Base-by-base conservation (phyloP, 2,797 vertebrate species). In the Sus cebifrons region DNA sequence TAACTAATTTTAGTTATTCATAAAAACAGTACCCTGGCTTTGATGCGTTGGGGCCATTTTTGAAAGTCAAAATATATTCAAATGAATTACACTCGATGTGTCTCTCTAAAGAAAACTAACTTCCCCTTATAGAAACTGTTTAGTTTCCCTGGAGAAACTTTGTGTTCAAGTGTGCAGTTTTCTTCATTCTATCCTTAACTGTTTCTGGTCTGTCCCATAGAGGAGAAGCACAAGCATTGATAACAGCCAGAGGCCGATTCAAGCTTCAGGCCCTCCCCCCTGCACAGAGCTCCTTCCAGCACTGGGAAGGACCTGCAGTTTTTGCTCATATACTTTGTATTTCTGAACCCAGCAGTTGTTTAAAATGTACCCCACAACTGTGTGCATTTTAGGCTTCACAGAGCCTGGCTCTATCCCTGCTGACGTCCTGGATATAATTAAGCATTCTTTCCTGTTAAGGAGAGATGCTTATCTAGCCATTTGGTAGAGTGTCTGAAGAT, bases 21-120 rank as follows among this genome's bases (percentile, higher is more conserved):
- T 60, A 56, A 74, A 88, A 93, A 86, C 21, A 92, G 40, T 81
- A n/a, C 52, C 15, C 49, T 52, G 68, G 49, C 49, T 88, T 95
- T 79, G 81, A 67, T 52, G 94, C 15, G 29, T 65, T 65, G 12
- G 73, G 65, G 20, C 60, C 82, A 44, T 90, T 95, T 93, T 75
- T 60, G 32, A 60, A 91, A 95, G 68, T 97, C 6, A 36, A 71
- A 91, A 79, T 71, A 89, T 73, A 36, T 92, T 29, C 40, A 40
- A 77, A 77, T 68, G 49, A 82, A 83, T 68, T 86, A 52, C 21
- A 62, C 52, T 91, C 21, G 17, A 23, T 70, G 12, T 32, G 16
- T 86, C 36, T 68, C 49, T 89, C 78, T 52, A 70, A 36, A 92
- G 71, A 71, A 89, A 92, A 15, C 4, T 32, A 13, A 60, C 89